Evolutionary conservation across 2,888 invertebrate genomes (phyloP).

Genomic region (Tenthredo notha): DNA sequence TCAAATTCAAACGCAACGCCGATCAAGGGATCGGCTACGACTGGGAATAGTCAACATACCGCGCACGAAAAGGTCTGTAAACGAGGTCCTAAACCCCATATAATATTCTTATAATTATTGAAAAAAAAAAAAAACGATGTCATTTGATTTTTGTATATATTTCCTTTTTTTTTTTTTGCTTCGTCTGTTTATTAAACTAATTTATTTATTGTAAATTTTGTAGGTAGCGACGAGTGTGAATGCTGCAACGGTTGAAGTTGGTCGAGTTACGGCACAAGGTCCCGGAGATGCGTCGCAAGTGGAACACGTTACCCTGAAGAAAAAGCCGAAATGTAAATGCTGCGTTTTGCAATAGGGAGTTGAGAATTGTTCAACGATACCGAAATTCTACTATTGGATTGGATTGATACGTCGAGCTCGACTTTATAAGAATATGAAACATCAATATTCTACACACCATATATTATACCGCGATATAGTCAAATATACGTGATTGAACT

Average conservation of each 20-base stretch:
- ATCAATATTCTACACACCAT: conserved; percentile 2
- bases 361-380: neutral
- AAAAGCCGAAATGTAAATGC: conserved; percentile 97
- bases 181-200: conserved; percentile 71
- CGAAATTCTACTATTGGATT: neutral
- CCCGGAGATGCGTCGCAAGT: conserved; percentile 88
- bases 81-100: no score
- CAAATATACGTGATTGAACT: neutral
- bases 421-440: neutral
- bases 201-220: conserved; percentile 56
- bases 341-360: conserved; percentile 91
- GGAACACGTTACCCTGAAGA: conserved; percentile 95
- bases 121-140: conserved; percentile 68
- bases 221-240: conserved; percentile 72
- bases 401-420: neutral
- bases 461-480: neutral
- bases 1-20: conserved; percentile 68
- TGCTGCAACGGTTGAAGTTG: conserved; percentile 84
- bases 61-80: conserved; percentile 73
- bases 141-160: no score
- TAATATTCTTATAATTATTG: neutral
- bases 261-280: conserved; percentile 86
- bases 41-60: conserved; percentile 69
- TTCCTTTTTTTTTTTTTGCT: neutral
- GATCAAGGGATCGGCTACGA: conserved; percentile 66